A percentile compares a stretch with the other conserved stretches of the same genome.
Conservation (phyloP, 2,797 vertebrate species). For the Poecile montanus region DNA sequence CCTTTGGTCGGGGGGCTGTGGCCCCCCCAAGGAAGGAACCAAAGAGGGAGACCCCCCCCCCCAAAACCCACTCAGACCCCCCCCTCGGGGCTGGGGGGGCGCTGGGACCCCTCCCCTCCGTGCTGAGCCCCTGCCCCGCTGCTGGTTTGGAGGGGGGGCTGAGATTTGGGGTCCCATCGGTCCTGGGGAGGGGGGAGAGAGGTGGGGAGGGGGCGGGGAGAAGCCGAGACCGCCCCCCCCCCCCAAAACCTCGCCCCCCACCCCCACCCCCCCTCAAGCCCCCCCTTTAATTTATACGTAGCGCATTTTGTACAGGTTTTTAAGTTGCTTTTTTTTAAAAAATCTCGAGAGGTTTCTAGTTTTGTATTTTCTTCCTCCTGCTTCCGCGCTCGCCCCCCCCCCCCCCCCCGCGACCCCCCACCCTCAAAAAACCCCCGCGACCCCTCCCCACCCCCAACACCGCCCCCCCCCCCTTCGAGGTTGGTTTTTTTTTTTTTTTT, state of each 20-base stretch:
- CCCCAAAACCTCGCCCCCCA: neutral
- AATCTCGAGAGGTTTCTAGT: constrained; percentile 71
- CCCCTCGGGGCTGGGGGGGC: too few relatives aligned
- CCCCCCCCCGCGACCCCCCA: neutral
- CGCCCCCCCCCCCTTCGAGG: constrained; percentile 54
- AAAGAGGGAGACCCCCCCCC: neutral
- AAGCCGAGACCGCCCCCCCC: neutral
- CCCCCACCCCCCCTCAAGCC: neutral
- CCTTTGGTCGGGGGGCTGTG: neutral
- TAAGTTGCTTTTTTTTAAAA: constrained; percentile 77
- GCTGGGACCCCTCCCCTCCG: neutral
- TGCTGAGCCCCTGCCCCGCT: neutral
- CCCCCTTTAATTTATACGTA: constrained; percentile 85
- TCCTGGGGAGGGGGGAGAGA: neutral
- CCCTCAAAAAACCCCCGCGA: neutral
- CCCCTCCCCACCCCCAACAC: neutral
- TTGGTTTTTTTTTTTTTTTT: constrained; percentile 38
- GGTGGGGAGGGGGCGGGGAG: too few relatives aligned
- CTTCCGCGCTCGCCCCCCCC: constrained; percentile 67
- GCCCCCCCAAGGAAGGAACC: constrained; percentile 1
- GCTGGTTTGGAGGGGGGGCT: neutral
- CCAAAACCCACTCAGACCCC: too few relatives aligned
- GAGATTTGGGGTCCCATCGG: neutral
- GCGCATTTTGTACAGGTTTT: constrained; percentile 86
- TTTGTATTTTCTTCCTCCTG: constrained; percentile 76